phyloP scores from a whole-genome alignment of 1,140 invertebrate genomes.

The Zaprionus davidi region DNA sequence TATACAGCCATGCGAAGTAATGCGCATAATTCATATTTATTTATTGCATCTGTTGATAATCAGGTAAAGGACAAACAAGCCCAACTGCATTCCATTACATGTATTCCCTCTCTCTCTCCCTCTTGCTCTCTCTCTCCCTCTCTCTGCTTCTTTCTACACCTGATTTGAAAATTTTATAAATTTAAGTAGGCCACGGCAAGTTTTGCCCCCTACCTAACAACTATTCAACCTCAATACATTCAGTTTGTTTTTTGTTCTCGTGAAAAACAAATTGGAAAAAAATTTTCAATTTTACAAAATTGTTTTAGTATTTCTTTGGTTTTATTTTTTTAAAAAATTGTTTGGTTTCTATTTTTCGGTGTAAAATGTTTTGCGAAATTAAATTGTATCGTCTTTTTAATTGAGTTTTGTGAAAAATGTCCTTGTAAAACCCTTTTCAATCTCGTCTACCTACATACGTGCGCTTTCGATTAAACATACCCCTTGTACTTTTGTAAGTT shows the following conservation, averaged over 20 bases:
- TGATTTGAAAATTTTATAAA: neutral
- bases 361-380: too few relatives aligned
- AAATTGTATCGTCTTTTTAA: too few relatives aligned
- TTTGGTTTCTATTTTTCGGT: neutral
- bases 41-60: conserved; percentile 61
- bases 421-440: too few relatives aligned
- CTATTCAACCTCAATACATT: neutral
- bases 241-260: neutral
- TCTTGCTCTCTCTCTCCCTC: neutral
- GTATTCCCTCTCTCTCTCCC: neutral
- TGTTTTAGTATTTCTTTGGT: neutral
- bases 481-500: too few relatives aligned
- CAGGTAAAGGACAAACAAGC: conserved; percentile 58
- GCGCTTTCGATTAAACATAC: too few relatives aligned
- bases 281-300: neutral
- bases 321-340: neutral
- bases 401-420: too few relatives aligned
- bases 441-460: too few relatives aligned
- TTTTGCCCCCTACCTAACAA: too few relatives aligned
- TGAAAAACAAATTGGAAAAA: neutral
- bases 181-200: neutral
- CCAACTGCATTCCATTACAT: conserved; percentile 6
- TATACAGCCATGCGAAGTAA: conserved; percentile 50
- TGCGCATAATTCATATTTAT: conserved; percentile 77
- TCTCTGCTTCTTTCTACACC: neutral